A percentile compares a stretch with the other conserved stretches of the same genome.
Conservation (phyloP, 2,888 invertebrate species). For the Gymnosoma rotundatum region DNA sequence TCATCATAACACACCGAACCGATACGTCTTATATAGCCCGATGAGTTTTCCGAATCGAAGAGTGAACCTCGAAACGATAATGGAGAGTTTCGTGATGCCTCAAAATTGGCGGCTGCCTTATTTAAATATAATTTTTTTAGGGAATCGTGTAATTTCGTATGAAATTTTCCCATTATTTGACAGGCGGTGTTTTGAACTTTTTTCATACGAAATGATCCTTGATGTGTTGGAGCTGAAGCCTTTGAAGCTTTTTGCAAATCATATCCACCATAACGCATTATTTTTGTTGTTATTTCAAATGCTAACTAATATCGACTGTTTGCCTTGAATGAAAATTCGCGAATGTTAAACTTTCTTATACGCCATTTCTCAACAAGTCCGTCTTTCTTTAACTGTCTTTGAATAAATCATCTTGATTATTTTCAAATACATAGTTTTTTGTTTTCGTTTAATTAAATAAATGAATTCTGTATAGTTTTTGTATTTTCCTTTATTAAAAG, state of each 20-base stretch:
- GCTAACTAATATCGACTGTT: slow-evolving; percentile 32
- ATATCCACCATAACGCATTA: slow-evolving; percentile 82
- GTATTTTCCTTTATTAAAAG: slow-evolving; percentile 59
- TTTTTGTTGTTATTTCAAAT: slow-evolving; percentile 19
- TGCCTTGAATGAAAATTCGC: slow-evolving; percentile 53
- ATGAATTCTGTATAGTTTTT: slow-evolving; percentile 60
- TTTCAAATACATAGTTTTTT: slow-evolving; percentile 21
- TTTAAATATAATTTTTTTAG: slow-evolving; percentile 73
- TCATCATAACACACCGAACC: slow-evolving; percentile 74
- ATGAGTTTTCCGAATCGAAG: slow-evolving; percentile 76
- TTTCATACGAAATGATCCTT: slow-evolving; percentile 77
- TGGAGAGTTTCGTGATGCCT: slow-evolving; percentile 78
- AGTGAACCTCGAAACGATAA: slow-evolving; percentile 81
- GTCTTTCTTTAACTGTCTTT: slow-evolving; percentile 54
- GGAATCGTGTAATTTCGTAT: slow-evolving; percentile 77
- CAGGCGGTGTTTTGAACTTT: slow-evolving; percentile 80
- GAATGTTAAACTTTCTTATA: slow-evolving; percentile 64
- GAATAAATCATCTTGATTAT: slow-evolving; percentile 60
- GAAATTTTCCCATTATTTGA: slow-evolving; percentile 79
- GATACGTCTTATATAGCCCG: slow-evolving; percentile 54
- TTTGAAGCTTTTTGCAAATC: slow-evolving; percentile 80
- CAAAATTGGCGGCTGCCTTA: slow-evolving; percentile 41
- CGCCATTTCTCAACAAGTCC: slow-evolving; percentile 56
- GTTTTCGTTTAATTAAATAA: slow-evolving; percentile 35
- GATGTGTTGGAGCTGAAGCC: slow-evolving; percentile 73